Conservation (phyloP, 2,888 invertebrate genomes). For the Pachydiplax longipennis region DNA sequence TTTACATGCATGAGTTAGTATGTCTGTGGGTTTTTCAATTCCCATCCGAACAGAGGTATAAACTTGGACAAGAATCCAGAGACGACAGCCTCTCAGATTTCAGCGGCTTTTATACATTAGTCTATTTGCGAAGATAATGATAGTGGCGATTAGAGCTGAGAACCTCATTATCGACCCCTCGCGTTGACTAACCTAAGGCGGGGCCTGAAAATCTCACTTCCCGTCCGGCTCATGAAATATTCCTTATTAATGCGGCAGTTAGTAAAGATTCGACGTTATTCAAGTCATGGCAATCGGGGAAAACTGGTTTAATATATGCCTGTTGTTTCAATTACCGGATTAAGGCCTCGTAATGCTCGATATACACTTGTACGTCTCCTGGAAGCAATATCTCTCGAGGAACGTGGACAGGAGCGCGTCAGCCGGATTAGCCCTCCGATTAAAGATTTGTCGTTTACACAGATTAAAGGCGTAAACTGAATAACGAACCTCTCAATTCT, state of each 20-base stretch:
- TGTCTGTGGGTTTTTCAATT: too few relatives aligned
- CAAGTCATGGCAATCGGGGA: not conserved
- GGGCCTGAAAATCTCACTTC: not conserved
- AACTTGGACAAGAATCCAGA: too few relatives aligned
- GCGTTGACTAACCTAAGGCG: not conserved
- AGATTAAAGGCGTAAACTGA: not conserved
- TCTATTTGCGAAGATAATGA: not conserved
- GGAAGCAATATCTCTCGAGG: not conserved
- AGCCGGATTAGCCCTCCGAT: not conserved
- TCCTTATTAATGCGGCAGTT: not conserved
- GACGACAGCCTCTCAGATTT: not conserved
- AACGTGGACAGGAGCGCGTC: not conserved
- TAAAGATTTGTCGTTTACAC: not conserved
- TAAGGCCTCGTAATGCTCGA: not conserved
- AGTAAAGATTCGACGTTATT: not conserved
- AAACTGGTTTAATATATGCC: not conserved
- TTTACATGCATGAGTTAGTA: too few relatives aligned
- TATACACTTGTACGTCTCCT: not conserved
- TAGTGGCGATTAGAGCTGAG: not conserved
- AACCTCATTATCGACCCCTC: not conserved
- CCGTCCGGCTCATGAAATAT: not conserved
- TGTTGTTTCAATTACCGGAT: not conserved
- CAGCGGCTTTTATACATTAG: not conserved
- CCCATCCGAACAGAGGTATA: too few relatives aligned
- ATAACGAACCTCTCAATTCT: not conserved